Evolutionary conservation across 1,140 invertebrate species (phyloP).

Genomic region (Fopius arisanus): DNA sequence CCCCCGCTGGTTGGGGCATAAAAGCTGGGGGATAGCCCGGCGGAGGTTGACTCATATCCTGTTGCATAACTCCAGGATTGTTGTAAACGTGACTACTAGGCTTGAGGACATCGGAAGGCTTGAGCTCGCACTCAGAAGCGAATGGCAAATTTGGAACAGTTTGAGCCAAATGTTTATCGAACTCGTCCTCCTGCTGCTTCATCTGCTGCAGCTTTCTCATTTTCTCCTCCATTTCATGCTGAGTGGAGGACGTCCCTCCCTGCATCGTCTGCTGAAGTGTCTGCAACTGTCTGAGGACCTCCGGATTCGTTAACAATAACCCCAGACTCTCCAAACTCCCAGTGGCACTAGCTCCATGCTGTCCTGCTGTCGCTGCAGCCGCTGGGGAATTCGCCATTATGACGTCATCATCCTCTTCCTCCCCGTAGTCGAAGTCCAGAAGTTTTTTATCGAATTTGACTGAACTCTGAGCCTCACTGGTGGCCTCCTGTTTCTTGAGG

Average conservation of each 20-base stretch:
- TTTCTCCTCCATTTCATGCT: constrained; percentile 75
- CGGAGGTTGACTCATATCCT: constrained; percentile 68
- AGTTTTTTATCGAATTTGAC: constrained; percentile 80
- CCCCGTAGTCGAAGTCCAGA: constrained; percentile 85
- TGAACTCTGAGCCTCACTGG: constrained; percentile 55
- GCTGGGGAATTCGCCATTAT: constrained; percentile 55
- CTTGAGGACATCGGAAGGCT: constrained; percentile 64
- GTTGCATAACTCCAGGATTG: constrained; percentile 54
- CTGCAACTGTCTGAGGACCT: constrained; percentile 74
- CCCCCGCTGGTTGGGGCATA: constrained; percentile 49
- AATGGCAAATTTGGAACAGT: constrained; percentile 74
- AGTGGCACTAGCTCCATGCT: constrained; percentile 49
- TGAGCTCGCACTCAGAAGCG: constrained; percentile 74
- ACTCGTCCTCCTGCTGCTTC: constrained; percentile 80
- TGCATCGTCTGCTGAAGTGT: constrained; percentile 69
- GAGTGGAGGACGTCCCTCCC: constrained; percentile 54
- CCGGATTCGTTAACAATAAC: constrained; percentile 59
- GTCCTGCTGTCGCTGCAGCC: constrained; percentile 39
- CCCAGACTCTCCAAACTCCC: constrained; percentile 60
- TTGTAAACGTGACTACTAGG: constrained; percentile 52
- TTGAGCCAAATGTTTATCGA: constrained; percentile 80
- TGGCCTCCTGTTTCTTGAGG: constrained; percentile 63
- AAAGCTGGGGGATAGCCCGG: constrained; percentile 64
- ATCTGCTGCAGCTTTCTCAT: constrained; percentile 75
- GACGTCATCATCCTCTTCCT: constrained; percentile 79